Percentiles rank a stretch among this genome's conserved stretches.
Conservation (phyloP, 2,888 invertebrate genomes). For the Eupelmus urozonus region DNA sequence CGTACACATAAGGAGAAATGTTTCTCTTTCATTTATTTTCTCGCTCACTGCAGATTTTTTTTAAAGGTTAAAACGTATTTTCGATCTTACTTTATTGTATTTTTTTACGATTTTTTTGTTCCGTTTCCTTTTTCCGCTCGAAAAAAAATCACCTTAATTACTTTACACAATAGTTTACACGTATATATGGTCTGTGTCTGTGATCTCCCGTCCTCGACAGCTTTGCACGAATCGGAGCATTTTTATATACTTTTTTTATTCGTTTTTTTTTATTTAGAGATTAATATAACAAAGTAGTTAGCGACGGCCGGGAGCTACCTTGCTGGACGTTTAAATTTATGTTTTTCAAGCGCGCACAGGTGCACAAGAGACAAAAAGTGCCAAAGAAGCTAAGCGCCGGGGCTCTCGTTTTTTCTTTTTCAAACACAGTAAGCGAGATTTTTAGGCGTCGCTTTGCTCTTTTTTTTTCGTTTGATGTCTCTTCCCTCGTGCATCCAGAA, state of each 20-base stretch:
- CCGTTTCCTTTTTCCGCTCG: slow-evolving; percentile 43
- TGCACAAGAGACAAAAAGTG: slow-evolving; percentile 18
- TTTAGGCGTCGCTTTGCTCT: too few species aligned
- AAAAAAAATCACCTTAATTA: slow-evolving; percentile 53
- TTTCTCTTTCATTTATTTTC: slow-evolving; percentile 44
- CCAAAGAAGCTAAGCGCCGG: slow-evolving; percentile 16
- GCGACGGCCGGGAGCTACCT: slow-evolving; percentile 55
- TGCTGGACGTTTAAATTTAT: slow-evolving; percentile 9
- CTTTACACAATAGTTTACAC: slow-evolving; percentile 58
- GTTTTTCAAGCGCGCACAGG: not conserved
- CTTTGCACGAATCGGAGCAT: slow-evolving; percentile 66
- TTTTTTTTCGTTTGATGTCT: not conserved
- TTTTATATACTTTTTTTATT: slow-evolving; percentile 56
- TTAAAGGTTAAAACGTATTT: slow-evolving; percentile 51
- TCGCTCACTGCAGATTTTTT: slow-evolving; percentile 38
- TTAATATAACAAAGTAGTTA: slow-evolving; percentile 71
- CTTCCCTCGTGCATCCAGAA: slow-evolving; percentile 38
- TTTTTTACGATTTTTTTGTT: slow-evolving; percentile 59
- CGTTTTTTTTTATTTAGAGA: slow-evolving; percentile 57
- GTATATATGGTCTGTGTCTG: slow-evolving; percentile 58
- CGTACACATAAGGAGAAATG: slow-evolving; percentile 49
- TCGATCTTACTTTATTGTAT: slow-evolving; percentile 56
- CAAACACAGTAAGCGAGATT: too few species aligned
- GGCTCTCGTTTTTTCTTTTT: slow-evolving; percentile 1
- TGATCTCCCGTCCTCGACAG: slow-evolving; percentile 62